These are phyloP conservation scores for Corythornis cristatus DNA, from an alignment of 2,113 vertebrate genomes.

Conservation along the genomic window DNA sequence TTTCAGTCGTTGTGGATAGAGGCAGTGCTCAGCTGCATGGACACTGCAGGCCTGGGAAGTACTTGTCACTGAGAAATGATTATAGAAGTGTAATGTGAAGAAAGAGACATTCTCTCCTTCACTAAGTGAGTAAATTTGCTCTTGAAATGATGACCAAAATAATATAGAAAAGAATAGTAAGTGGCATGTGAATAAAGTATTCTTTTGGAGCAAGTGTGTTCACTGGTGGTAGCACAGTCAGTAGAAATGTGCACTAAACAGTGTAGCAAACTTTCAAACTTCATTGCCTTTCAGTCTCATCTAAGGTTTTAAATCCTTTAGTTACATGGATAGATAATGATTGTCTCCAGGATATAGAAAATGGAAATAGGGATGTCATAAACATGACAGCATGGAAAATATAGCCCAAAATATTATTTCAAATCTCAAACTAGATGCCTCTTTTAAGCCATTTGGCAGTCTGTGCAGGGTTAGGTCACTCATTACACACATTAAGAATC, in stretches of 20 bases:
- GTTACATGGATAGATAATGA: neutral
- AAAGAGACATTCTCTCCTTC: neutral
- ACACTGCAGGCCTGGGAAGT: neutral
- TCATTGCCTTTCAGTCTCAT: neutral
- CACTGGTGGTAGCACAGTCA: neutral
- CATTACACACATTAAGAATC: neutral
- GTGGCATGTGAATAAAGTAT: neutral
- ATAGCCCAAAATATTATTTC: neutral
- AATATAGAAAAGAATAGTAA: neutral
- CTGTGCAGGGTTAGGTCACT: neutral
- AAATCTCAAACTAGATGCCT: neutral
- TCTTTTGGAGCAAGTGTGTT: neutral
- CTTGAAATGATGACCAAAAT: neutral
- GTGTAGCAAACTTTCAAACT: neutral
- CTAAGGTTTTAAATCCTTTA: neutral
- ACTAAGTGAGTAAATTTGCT: neutral
- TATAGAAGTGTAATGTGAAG: neutral
- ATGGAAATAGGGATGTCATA: neutral
- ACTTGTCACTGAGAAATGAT: neutral
- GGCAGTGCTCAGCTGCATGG: neutral
- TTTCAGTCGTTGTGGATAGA: neutral
- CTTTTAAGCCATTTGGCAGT: neutral
- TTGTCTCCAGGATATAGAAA: neutral
- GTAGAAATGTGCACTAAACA: neutral
- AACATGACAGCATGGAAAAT: neutral